Percentiles rank a stretch among this genome's conserved stretches.
These are phyloP conservation scores for Ceriagrion tenellum DNA, from an alignment of 2,888 invertebrate genomes.

Conservation along the genomic window DNA sequence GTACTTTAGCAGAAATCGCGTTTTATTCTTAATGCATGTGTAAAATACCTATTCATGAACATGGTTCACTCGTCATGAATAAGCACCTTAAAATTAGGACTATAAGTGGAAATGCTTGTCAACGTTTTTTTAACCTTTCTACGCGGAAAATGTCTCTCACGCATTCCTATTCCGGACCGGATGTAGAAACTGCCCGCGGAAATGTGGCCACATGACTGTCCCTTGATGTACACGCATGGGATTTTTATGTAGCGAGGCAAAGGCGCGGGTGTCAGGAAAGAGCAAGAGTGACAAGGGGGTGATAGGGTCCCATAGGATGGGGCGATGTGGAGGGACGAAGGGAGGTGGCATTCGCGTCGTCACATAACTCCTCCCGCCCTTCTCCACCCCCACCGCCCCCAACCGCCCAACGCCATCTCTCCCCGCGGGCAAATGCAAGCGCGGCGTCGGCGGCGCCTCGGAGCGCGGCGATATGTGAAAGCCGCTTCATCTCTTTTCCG, in stretches of 20 bases:
- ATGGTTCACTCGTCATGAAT: no score
- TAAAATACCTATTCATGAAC: no score
- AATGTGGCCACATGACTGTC: neutral
- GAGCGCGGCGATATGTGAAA: constrained; percentile 38
- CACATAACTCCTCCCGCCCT: neutral
- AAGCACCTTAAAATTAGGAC: no score
- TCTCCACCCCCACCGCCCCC: neutral
- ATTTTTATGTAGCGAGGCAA: constrained; percentile 2
- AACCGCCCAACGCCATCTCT: neutral
- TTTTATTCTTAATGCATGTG: no score
- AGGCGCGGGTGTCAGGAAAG: neutral
- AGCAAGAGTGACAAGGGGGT: neutral
- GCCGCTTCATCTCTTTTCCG: constrained; percentile 49
- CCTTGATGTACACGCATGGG: neutral
- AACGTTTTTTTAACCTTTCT: no score
- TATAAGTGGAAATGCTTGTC: no score
- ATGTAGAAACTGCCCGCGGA: neutral
- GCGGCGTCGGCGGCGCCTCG: neutral
- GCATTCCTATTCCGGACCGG: neutral
- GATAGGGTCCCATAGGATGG: neutral
- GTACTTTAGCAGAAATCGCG: no score
- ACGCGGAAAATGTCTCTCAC: neutral
- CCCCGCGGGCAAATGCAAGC: neutral
- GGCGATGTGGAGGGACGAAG: neutral
- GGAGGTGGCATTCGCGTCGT: neutral